A percentile compares a stretch with the other conserved stretches of the same genome.
These are phyloP conservation scores for Penaeus vannamei DNA, from an alignment of 1,140 invertebrate species.

Conservation along the genomic window DNA sequence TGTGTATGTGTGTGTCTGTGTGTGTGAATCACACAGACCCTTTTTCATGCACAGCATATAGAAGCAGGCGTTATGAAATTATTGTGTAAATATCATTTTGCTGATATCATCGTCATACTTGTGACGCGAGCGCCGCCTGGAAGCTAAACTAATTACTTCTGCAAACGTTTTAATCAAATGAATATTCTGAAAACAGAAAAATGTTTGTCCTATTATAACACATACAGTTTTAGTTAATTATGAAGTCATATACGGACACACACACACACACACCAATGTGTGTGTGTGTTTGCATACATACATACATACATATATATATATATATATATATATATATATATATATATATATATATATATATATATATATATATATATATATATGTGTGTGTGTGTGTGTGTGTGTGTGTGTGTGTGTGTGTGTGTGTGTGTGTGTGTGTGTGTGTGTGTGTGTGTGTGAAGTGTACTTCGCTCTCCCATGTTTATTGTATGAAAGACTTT, in stretches of 20 bases:
- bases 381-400: background rate
- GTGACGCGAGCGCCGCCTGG: no score
- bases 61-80: no score
- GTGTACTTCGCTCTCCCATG: background rate
- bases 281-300: background rate
- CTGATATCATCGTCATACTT: no score
- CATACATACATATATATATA: constrained; percentile 3
- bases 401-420: background rate
- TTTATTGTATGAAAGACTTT: background rate
- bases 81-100: no score
- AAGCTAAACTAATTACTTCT: no score
- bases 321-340: background rate
- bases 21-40: no score
- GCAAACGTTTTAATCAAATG: no score
- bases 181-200: no score
- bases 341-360: constrained; percentile 21
- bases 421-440: background rate
- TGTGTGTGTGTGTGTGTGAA: background rate
- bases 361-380: constrained; percentile 5
- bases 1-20: no score
- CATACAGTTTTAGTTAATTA: no score
- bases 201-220: no score
- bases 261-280: background rate
- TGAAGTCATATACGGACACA: background rate
- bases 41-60: no score